Evolutionary conservation across 2,797 vertebrate genomes (phyloP).

Genomic region (Pristis pectinata): DNA sequence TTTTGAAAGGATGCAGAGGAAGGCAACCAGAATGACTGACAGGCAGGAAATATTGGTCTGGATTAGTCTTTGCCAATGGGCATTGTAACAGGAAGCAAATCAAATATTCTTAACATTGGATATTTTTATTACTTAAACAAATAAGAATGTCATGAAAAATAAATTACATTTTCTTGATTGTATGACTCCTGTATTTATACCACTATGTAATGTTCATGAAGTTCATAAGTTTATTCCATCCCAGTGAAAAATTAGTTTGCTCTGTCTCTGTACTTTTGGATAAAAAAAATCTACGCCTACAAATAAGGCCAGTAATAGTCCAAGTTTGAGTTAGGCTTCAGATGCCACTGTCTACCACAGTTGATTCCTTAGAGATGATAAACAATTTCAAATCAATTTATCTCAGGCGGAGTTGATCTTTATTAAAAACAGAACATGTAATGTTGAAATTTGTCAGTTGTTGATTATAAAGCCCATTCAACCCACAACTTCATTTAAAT

Average conservation of each 20-base stretch:
- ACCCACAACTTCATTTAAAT: neutral
- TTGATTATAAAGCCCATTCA: neutral
- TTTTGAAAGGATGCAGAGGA: neutral
- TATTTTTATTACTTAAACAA: neutral
- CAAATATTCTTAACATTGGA: neutral
- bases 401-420: neutral
- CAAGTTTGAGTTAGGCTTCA: neutral
- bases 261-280: neutral
- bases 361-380: neutral
- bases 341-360: neutral
- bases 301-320: neutral
- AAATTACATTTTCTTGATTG: neutral
- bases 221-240: neutral
- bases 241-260: neutral
- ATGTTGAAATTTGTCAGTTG: neutral
- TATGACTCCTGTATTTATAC: neutral
- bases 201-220: neutral
- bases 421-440: neutral
- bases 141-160: neutral
- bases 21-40: neutral
- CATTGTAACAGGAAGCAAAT: neutral
- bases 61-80: neutral
- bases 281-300: neutral
- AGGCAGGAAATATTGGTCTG: neutral
- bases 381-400: slow-evolving; percentile 27